A percentile compares a stretch with the other conserved stretches of the same genome.
phyloP scores from a whole-genome alignment of 1,140 invertebrate species.

The Pseudoatta argentina region DNA sequence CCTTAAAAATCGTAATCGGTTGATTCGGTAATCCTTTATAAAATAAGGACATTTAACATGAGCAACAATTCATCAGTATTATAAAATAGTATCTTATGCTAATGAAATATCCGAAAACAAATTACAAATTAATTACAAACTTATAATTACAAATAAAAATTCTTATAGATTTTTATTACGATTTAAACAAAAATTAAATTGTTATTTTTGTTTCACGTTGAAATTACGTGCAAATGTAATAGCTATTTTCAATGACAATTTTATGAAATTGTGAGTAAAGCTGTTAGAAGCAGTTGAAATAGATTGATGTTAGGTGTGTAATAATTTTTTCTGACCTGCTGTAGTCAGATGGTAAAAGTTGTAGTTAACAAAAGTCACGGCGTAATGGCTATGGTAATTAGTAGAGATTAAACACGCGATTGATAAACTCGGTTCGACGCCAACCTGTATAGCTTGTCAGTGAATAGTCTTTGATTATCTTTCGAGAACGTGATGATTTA shows the following conservation, averaged over 20 bases:
- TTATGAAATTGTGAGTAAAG: slow-evolving; percentile 8
- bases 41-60: background rate
- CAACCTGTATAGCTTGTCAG: background rate
- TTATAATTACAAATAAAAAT: slow-evolving; percentile 12
- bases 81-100: background rate
- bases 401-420: slow-evolving; percentile 66
- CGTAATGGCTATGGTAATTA: slow-evolving; percentile 76
- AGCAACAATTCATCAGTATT: background rate
- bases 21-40: background rate
- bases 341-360: slow-evolving; percentile 66
- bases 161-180: background rate
- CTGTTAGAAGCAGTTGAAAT: background rate
- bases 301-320: background rate
- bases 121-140: background rate
- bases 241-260: background rate
- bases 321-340: slow-evolving; percentile 12
- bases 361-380: slow-evolving; percentile 78
- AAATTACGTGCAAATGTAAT: background rate
- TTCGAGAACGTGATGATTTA: slow-evolving; percentile 50
- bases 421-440: slow-evolving; percentile 67
- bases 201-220: background rate
- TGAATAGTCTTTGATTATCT: slow-evolving; percentile 44
- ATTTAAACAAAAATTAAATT: background rate
- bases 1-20: slow-evolving; percentile 55
- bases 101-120: background rate